These are phyloP conservation scores for Carettochelys insculpta DNA, from an alignment of 2,113 vertebrate species.

Conservation along the genomic window DNA sequence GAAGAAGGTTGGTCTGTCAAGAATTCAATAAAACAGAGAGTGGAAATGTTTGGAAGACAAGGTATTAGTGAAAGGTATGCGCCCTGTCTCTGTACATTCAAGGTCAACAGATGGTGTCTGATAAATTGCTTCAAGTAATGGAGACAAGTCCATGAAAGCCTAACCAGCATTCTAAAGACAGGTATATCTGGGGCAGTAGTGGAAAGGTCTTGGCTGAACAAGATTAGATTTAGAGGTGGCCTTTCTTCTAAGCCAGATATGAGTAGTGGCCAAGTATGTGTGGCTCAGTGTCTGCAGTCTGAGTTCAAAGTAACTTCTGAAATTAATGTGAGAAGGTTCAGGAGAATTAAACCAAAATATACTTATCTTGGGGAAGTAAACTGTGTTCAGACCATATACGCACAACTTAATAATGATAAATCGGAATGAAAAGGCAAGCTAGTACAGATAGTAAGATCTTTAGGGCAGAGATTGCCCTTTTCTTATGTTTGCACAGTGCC, in stretches of 20 bases:
- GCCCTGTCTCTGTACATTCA: not conserved
- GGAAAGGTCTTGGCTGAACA: not conserved
- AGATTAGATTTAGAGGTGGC: not conserved
- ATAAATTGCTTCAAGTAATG: not conserved
- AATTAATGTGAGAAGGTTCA: not conserved
- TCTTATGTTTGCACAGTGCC: not conserved
- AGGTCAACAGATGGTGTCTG: not conserved
- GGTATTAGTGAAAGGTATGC: not conserved
- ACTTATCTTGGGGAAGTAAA: not conserved
- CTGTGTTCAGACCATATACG: not conserved
- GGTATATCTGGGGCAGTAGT: not conserved
- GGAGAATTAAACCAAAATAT: not conserved
- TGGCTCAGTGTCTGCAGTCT: not conserved
- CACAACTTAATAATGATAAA: not conserved
- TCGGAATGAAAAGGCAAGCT: not conserved
- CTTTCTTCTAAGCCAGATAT: not conserved
- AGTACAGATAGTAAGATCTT: not conserved
- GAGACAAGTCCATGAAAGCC: not conserved
- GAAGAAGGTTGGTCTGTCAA: not conserved
- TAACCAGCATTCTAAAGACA: not conserved
- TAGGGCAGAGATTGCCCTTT: not conserved
- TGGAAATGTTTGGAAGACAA: not conserved
- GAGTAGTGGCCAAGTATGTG: not conserved
- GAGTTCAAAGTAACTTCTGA: slow-evolving; percentile 13
- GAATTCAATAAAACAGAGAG: not conserved